Evolutionary conservation across 2,888 invertebrate species (phyloP).

Genomic region (Chloroclystis v-ata): DNA sequence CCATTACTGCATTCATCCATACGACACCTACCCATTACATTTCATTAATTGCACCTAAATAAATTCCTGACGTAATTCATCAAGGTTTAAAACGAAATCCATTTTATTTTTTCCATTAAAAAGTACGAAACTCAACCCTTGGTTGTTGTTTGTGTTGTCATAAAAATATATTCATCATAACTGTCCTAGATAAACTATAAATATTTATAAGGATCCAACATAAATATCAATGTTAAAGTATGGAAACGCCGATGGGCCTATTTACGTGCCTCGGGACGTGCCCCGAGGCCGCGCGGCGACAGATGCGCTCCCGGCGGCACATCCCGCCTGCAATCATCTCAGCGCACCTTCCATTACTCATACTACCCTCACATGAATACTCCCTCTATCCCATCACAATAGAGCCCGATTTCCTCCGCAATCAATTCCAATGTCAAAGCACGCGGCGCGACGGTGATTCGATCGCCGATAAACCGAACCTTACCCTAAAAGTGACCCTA

Average conservation of each 20-base stretch:
- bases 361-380: not conserved
- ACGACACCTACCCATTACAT: too few species aligned
- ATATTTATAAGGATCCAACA: not conserved
- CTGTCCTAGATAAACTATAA: too few species aligned
- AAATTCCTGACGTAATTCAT: too few species aligned
- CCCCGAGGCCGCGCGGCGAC: not conserved
- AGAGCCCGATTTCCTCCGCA: conserved; percentile 5
- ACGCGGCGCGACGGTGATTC: conserved; percentile 10
- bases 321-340: not conserved
- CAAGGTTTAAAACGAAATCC: too few species aligned
- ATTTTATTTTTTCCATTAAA: too few species aligned
- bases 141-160: too few species aligned
- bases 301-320: not conserved
- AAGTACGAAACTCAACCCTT: too few species aligned
- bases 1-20: too few species aligned
- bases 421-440: conserved; percentile 1
- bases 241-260: not conserved
- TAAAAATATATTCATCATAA: too few species aligned
- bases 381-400: not conserved
- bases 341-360: not conserved
- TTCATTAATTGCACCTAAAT: too few species aligned
- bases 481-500: conserved; percentile 1
- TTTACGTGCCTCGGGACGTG: not conserved
- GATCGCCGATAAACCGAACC: conserved; percentile 6
- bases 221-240: not conserved